These are phyloP conservation scores for Danaus chrysippus DNA, from an alignment of 2,888 invertebrate species.

Conservation along the genomic window DNA sequence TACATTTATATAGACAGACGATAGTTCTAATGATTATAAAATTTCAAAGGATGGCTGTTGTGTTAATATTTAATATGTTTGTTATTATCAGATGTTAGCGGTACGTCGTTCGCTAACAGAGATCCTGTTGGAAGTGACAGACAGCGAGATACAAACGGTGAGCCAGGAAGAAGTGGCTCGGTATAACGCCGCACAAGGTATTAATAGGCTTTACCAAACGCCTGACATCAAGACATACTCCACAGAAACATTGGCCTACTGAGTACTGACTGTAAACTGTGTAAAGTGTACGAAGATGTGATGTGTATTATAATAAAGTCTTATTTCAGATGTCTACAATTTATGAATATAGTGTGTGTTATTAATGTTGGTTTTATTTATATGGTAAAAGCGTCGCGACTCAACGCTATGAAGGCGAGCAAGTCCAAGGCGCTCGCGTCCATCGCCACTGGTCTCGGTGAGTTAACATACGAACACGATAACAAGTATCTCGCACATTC, in stretches of 20 bases:
- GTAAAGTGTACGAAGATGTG: conserved; percentile 41
- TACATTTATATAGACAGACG: too few relatives aligned
- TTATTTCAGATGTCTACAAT: conserved; percentile 73
- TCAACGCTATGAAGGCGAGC: conserved; percentile 83
- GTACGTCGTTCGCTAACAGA: conserved; percentile 94
- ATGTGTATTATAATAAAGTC: conserved; percentile 67
- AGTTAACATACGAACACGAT: conserved; percentile 73
- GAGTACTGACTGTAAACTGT: conserved; percentile 53
- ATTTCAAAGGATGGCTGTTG: neutral
- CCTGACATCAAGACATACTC: conserved; percentile 53
- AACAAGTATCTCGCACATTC: conserved; percentile 36
- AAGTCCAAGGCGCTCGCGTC: conserved; percentile 93
- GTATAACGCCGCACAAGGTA: conserved; percentile 92
- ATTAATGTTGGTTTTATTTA: conserved; percentile 81
- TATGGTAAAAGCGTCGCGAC: conserved; percentile 83
- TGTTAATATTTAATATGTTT: neutral
- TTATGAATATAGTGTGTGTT: conserved; percentile 68
- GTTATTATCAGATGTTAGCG: conserved; percentile 85
- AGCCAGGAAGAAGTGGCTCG: conserved; percentile 92
- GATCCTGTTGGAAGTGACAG: conserved; percentile 95
- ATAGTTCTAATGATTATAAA: too few relatives aligned
- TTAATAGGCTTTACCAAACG: conserved; percentile 66
- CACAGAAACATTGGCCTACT: conserved; percentile 51
- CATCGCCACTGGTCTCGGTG: conserved; percentile 94
- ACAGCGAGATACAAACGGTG: conserved; percentile 90